Conservation (phyloP, 1,140 invertebrate genomes). For the Drosophila athabasca region DNA sequence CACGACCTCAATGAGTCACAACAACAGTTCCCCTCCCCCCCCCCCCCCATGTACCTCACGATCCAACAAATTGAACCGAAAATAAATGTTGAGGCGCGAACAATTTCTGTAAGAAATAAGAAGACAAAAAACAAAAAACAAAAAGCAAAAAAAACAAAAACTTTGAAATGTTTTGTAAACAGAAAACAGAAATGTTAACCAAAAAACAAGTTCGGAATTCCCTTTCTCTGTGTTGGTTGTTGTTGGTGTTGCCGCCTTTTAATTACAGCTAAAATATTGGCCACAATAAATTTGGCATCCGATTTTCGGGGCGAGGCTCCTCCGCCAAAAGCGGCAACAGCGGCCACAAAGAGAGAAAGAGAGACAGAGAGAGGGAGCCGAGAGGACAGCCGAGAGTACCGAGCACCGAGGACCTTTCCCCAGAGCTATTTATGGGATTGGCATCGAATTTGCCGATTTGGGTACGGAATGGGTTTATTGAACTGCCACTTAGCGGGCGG, state of each 20-base stretch:
- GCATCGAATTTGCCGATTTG: constrained; percentile 18
- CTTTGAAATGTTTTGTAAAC: constrained; percentile 48
- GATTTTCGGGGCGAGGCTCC: constrained; percentile 38
- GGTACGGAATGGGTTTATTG: constrained; percentile 13
- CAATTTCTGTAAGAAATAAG: constrained; percentile 29
- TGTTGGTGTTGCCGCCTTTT: constrained; percentile 22
- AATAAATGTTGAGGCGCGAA: constrained; percentile 48
- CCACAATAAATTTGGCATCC: constrained; percentile 52
- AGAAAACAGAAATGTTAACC: constrained; percentile 44
- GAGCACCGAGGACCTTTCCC: constrained; percentile 36
- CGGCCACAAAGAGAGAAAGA: constrained; percentile 1
- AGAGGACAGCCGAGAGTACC: background rate
- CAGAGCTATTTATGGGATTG: constrained; percentile 48
- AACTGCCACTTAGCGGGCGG: background rate
- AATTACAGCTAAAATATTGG: constrained; percentile 57
- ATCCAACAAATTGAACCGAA: constrained; percentile 19
- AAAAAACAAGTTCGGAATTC: constrained; percentile 45
- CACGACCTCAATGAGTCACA: constrained; percentile 78
- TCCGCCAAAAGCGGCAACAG: background rate
- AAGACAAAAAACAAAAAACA: background rate
- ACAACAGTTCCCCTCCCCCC: background rate
- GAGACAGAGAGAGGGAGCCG: background rate
- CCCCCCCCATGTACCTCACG: background rate
- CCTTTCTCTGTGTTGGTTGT: constrained; percentile 23
- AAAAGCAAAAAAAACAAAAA: constrained; percentile 26